These are phyloP conservation scores for Chlamydotis undulata DNA, from an alignment of 2,113 vertebrate genomes.

Conservation along the genomic window DNA sequence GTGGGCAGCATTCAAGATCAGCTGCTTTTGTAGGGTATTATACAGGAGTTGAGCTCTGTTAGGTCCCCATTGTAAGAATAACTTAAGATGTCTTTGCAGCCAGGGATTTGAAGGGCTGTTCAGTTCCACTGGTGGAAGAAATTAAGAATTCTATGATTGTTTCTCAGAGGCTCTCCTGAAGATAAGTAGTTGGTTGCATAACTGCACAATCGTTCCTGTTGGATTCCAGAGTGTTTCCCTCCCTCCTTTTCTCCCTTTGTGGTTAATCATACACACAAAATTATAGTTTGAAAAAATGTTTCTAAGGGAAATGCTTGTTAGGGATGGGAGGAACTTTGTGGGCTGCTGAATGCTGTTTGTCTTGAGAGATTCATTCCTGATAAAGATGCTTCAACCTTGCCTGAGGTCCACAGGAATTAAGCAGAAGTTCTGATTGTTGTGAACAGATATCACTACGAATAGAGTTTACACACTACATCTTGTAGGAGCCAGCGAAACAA, in stretches of 20 bases:
- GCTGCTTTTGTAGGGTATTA: no score
- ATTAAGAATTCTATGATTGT: neutral
- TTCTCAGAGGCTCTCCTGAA: neutral
- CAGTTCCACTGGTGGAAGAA: no score
- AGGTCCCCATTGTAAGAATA: no score
- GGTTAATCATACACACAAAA: neutral
- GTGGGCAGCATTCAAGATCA: no score
- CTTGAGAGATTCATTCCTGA: neutral
- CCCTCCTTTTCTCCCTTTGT: neutral
- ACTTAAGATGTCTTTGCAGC: no score
- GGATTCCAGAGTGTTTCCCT: neutral
- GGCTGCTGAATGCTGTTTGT: neutral
- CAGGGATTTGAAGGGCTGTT: no score
- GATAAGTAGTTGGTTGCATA: neutral
- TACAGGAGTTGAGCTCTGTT: no score
- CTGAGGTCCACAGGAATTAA: neutral
- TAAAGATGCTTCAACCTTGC: rapidly evolving
- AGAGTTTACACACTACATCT: neutral
- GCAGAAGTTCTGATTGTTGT: neutral
- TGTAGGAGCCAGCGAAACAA: neutral
- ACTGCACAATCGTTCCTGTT: neutral
- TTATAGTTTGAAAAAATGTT: neutral
- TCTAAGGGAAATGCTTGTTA: neutral
- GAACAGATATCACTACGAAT: neutral
- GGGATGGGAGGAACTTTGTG: neutral